phyloP scores from a whole-genome alignment of 2,113 vertebrate genomes.

The Oreocharis arfaki region DNA sequence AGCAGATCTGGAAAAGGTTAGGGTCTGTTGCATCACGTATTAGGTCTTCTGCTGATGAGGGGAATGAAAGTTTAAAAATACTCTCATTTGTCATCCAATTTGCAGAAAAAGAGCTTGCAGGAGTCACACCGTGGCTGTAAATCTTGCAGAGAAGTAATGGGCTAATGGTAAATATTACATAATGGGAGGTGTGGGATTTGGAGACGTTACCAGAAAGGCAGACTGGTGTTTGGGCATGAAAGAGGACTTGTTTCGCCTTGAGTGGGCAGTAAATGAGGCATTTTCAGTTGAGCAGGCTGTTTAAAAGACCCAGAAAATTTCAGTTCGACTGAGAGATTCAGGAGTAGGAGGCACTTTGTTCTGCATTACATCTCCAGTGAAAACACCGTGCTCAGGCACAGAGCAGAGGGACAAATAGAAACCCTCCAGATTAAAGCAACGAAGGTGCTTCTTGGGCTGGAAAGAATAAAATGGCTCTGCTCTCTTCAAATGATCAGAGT shows the following conservation, averaged over 20 bases:
- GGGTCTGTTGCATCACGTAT: neutral
- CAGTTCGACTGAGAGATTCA: neutral
- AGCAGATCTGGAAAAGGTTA: neutral
- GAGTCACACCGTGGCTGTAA: neutral
- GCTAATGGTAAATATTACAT: constrained; percentile 8
- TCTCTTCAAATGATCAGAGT: neutral
- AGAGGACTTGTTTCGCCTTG: neutral
- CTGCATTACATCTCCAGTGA: neutral
- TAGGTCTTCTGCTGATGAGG: neutral
- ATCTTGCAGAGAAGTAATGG: neutral
- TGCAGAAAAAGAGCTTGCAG: neutral
- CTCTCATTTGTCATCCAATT: neutral
- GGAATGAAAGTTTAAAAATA: neutral
- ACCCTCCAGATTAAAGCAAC: neutral
- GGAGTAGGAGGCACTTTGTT: neutral
- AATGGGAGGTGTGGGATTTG: neutral
- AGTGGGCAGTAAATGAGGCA: neutral
- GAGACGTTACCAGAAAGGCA: neutral
- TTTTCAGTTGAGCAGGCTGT: neutral
- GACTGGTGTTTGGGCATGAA: neutral
- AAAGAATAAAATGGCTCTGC: neutral
- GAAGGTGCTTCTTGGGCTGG: neutral
- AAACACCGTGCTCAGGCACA: neutral
- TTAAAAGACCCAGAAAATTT: neutral
- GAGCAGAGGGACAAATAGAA: neutral